Base-by-base conservation (phyloP, 2,888 invertebrate genomes). In the Reticulitermes lucifugus region DNA sequence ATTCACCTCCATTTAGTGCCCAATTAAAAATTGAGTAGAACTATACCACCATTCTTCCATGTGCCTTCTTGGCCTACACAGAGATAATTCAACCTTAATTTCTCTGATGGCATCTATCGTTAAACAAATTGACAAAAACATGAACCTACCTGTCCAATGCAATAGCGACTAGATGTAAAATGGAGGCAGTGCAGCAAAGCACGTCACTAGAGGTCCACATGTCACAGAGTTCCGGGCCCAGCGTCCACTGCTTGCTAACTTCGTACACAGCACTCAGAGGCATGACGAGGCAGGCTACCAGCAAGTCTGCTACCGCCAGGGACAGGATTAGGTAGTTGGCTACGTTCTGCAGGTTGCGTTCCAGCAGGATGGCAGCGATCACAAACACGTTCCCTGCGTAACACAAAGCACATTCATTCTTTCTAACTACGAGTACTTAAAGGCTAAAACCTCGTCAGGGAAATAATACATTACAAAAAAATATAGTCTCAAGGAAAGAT, bases 131-230 rank as follows among this genome's bases (percentile, higher is more conserved):
- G 10, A 46, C 46, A 12, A 12, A 46, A 46, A 7, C 46, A 46
- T 46, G 10, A 1, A 12, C 10, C 79, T 89, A 96, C 96, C 96
- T 95, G 92, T 96, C 96, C 86, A 96, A 92, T 87, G 96, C 96
- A 88, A 96, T 96, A 88, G 96, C 96, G 86, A 96, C 96, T 83
- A 96, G 93, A 91, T 96, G 96, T 85, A 96, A 92, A 88, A 96
- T 96, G 84, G 96, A 96, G 73, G 96, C 96, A 51, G 96, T 96
- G 91, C 98, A 98, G 91, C 98, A 97, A 25, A 98, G 93, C 35
- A 98, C 98, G 90, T 98, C 98, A 86, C 96, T 96, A 60, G 96
- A 96, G 55, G 97, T 97, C 97, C 97, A 98, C 94, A 98, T 96
- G 91, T 98, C 98, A 91, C 98, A 98, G 85, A 97, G 93, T 89